Base-by-base conservation (phyloP, 2,797 vertebrate species). In the Sparidentex hasta region DNA sequence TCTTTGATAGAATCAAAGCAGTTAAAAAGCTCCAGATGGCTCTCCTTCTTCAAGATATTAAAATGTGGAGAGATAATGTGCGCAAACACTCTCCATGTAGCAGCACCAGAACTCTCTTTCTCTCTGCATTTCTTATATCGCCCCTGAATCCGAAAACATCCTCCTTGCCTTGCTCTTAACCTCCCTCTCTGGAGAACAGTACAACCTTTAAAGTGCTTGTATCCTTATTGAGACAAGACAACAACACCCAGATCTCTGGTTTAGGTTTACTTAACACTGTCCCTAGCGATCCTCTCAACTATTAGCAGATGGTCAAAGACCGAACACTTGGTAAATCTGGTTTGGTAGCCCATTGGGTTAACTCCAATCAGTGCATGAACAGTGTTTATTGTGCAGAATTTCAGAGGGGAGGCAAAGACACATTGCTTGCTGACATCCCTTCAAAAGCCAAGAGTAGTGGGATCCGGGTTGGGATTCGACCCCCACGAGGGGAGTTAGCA, bases 191-290 rank as follows among this genome's bases (percentile, higher is more conserved):
- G 65, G 76, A 84, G 78, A 63, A 74, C 62, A 65, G 65, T 18
- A 65, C 55, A 76, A 72, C 66, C 68, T 83, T 88, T 86, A 85
- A 85, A 91, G 86, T 78, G 81, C 81, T 81, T 67, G 65, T 85
- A 38, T 90, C 44, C 64, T 71, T 68, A 16, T 51, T 78, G 83
- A 84, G 81, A 88, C 82, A 87, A 84, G 75, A 80, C 86, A 90
- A 87, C 64, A 87, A 79, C 73, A 89, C 74, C 75, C 62, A 59
- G 54, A 82, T 81, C 63, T 85, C 64, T 66, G 77, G 76, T 88
- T 79, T 70, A 38, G 73, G 52, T 87, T 87, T 77, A 83, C 69
- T 82, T 68, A 46, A 76, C 54, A 11, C 27, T 23, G 44, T 56
- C 85, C 63, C 41, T 20, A 43, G 23, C 76, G 78, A 88, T 75